Evolutionary conservation across 2,113 vertebrate genomes (phyloP), one percentile per base, ranked within the genome.

Genomic region (Dipodomys ordii): DNA sequence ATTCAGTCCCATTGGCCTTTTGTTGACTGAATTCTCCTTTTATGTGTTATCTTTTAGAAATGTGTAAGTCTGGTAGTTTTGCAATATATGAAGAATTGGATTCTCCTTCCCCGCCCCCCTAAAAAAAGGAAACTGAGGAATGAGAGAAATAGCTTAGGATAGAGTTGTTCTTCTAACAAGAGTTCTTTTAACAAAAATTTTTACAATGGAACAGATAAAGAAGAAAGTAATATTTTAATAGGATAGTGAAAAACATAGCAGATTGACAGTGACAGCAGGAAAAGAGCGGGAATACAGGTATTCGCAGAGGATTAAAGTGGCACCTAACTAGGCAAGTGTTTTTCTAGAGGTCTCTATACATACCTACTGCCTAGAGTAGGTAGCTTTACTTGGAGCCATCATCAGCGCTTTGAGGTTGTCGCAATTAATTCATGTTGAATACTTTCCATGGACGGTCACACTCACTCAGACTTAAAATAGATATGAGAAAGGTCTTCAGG

Each of bases 191-290:
- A 97, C 72, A 62, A 44, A 22, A 93, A 92, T 97, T 97, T 93
- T 83, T 97, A 92, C 97, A 83, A 1, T 77, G 95, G 95, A 98
- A 97, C 97, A 98, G 96, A 86, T 87, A 96, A 98, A 98, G 98
- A 98, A 98, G 98, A 98, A 97, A 98, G 97, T 93, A 97, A 93
- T 95, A 96, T 96, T 98, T 99, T 99, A 99, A 99, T 99, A 97
- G 96, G 96, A 98, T 96, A 98, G 98, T 98, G 98, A 98, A 98
- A 98, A 98, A 97, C 98, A 97, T 98, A 99, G 98, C 98, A 97
- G 98, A 96, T 97, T 97, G 97, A 97, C 97, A 98, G 97, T 98
- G 98, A 97, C 95, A 98, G 97, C 96, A 98, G 97, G 96, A 98
- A 98, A 98, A 78, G 97, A 91, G 96, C 84, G 97, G 95, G 98